phyloP scores from a whole-genome alignment of 2,797 vertebrate species.

The Lepilemur ruficaudatus region DNA sequence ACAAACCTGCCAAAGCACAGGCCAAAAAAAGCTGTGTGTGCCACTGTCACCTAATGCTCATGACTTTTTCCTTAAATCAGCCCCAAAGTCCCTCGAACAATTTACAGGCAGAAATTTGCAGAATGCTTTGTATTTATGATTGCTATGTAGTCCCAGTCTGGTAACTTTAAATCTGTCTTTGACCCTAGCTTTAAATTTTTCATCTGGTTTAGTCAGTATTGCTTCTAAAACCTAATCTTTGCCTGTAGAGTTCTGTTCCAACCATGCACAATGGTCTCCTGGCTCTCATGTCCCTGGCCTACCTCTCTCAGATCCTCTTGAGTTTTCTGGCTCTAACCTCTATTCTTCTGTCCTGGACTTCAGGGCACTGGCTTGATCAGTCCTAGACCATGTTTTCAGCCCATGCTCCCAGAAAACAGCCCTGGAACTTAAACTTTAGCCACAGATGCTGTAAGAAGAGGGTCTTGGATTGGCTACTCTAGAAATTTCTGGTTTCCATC shows the following conservation, averaged over 20 bases:
- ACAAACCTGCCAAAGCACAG: neutral
- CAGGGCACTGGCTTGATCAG: neutral
- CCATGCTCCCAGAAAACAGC: neutral
- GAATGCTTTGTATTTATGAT: neutral
- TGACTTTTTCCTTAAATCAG: neutral
- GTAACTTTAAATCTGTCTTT: neutral
- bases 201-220: neutral
- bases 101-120: neutral
- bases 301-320: neutral
- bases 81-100: neutral
- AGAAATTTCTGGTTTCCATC: neutral
- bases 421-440: neutral
- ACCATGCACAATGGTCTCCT: neutral
- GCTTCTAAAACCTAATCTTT: neutral
- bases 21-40: neutral
- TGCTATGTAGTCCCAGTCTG: neutral
- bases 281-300: neutral
- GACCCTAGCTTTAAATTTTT: neutral
- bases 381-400: neutral
- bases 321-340: neutral
- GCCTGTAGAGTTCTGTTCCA: neutral
- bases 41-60: neutral
- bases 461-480: neutral
- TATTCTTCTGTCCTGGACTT: neutral
- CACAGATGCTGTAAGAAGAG: neutral